Evolutionary conservation across 2,888 invertebrate species (phyloP).

Genomic region (Gymnosoma rotundatum): DNA sequence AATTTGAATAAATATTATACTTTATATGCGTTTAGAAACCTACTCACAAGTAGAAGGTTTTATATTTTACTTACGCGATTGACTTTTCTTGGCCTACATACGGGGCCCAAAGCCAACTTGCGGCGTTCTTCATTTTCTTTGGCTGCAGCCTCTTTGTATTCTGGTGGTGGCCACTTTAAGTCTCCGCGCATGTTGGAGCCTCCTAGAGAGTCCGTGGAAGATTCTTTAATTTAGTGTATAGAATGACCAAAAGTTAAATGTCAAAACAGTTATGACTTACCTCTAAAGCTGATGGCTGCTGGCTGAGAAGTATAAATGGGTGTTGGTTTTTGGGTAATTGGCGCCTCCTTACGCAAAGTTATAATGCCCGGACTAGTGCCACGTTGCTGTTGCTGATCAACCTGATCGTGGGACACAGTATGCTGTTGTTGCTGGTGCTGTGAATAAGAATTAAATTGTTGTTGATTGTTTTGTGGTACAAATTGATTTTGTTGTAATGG

Average conservation of each 20-base stretch:
- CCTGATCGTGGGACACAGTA: constrained; percentile 77
- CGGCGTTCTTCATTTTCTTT: constrained; percentile 89
- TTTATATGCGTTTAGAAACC: too few species aligned
- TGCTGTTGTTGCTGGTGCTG: constrained; percentile 77
- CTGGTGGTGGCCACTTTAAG: constrained; percentile 93
- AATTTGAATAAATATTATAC: too few species aligned
- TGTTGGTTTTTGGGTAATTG: constrained; percentile 89
- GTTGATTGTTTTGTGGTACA: constrained; percentile 78
- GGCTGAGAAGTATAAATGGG: constrained; percentile 91
- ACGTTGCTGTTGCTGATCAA: constrained; percentile 76
- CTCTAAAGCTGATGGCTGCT: constrained; percentile 88
- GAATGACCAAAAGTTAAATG: constrained; percentile 20
- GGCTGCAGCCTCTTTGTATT: constrained; percentile 88
- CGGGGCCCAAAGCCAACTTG: constrained; percentile 89
- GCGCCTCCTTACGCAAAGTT: constrained; percentile 87
- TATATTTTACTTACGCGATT: constrained; percentile 79
- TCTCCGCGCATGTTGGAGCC: constrained; percentile 93
- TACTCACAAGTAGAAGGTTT: not conserved
- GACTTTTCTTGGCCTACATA: constrained; percentile 88
- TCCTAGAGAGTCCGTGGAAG: constrained; percentile 82
- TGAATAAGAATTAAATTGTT: constrained; percentile 81
- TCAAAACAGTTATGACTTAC: constrained; percentile 79
- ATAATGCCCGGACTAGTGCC: constrained; percentile 83
- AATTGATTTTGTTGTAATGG: constrained; percentile 74
- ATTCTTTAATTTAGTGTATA: constrained; percentile 61